These are phyloP conservation scores for Spatula clypeata DNA, from an alignment of 2,797 vertebrate species.

Conservation along the genomic window DNA sequence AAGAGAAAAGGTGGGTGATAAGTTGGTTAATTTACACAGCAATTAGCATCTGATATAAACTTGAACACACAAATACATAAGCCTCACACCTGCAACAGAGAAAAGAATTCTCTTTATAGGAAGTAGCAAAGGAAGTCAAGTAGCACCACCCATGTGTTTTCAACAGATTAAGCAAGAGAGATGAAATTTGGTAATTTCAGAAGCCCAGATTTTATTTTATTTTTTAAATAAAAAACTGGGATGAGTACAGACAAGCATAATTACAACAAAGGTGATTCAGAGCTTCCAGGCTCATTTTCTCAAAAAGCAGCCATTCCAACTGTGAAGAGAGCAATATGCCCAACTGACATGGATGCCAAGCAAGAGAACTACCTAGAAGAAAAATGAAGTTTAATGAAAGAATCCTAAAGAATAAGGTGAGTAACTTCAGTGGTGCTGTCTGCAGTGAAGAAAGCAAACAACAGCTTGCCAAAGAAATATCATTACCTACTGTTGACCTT, in stretches of 20 bases:
- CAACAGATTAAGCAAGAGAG: background rate
- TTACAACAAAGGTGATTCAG: slow-evolving; percentile 12
- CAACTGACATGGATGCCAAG: background rate
- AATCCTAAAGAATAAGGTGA: slow-evolving; percentile 1
- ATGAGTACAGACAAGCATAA: background rate
- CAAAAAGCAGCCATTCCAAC: background rate
- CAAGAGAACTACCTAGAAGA: slow-evolving; percentile 43
- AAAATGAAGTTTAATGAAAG: slow-evolving; percentile 50
- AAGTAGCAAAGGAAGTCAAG: background rate
- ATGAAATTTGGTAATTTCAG: background rate
- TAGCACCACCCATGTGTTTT: background rate
- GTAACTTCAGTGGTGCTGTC: slow-evolving; percentile 31
- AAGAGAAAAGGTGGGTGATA: slow-evolving; percentile 52
- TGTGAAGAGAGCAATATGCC: background rate
- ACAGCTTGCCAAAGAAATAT: slow-evolving; percentile 42
- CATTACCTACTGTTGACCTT: slow-evolving; percentile 80
- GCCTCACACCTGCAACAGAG: slow-evolving; percentile 50
- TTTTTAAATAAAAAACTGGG: background rate
- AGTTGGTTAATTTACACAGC: background rate
- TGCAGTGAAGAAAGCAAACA: slow-evolving; percentile 38
- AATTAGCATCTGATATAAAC: background rate
- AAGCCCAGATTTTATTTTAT: background rate
- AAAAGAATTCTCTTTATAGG: background rate
- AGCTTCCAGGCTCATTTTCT: background rate
- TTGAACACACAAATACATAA: slow-evolving; percentile 6